These are phyloP conservation scores for Diarsia mendica DNA, from an alignment of 2,888 invertebrate species.

Conservation along the genomic window DNA sequence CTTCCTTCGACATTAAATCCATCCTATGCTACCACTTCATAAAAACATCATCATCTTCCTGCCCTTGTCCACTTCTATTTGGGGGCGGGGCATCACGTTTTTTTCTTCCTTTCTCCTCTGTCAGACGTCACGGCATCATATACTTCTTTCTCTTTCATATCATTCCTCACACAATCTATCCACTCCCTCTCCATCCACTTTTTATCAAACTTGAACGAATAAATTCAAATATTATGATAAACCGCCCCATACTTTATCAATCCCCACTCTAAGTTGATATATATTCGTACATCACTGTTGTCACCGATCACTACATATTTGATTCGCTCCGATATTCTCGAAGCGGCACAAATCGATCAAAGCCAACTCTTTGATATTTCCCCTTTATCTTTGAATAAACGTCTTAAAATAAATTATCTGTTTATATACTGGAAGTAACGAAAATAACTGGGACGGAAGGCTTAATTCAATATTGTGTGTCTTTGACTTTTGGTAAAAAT, in stretches of 20 bases:
- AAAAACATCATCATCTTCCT: too few relatives aligned
- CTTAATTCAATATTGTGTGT: conserved; percentile 27
- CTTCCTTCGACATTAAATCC: background rate
- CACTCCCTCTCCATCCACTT: too few relatives aligned
- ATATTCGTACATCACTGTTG: conserved; percentile 45
- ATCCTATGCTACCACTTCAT: background rate
- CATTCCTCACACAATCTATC: too few relatives aligned
- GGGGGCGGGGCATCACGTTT: too few relatives aligned
- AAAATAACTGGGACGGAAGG: conserved; percentile 36
- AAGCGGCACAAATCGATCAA: conserved; percentile 57
- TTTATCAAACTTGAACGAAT: background rate
- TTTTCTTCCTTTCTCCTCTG: too few relatives aligned
- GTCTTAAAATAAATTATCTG: conserved; percentile 46
- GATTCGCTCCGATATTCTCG: conserved; percentile 55
- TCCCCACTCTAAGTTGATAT: conserved; percentile 21
- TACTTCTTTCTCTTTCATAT: too few relatives aligned
- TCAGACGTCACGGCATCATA: too few relatives aligned
- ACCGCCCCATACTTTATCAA: background rate
- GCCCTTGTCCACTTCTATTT: too few relatives aligned
- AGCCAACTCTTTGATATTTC: conserved; percentile 55
- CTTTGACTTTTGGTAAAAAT: conserved; percentile 20
- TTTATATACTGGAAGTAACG: conserved; percentile 39
- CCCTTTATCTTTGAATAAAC: conserved; percentile 50
- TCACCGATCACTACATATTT: conserved; percentile 55
- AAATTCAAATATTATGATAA: conserved; percentile 15